Evolutionary conservation across 2,113 vertebrate species (phyloP).

Genomic region (Typhlomys cinereus): DNA sequence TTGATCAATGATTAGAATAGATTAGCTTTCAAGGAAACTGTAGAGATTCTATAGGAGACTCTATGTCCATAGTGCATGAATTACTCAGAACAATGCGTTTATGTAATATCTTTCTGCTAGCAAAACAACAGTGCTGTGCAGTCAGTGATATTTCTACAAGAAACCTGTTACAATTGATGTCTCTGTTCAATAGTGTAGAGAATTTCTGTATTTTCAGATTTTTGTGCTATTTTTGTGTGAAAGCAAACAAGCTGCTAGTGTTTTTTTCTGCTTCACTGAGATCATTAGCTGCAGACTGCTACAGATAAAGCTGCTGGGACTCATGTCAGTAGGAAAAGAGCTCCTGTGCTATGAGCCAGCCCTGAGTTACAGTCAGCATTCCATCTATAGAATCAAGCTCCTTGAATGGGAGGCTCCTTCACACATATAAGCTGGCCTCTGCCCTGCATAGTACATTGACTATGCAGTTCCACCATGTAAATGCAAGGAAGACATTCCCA

Average conservation of each 20-base stretch:
- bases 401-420: not conserved
- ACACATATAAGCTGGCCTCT: accelerated
- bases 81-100: no score
- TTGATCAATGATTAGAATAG: not conserved
- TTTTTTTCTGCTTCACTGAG: not conserved
- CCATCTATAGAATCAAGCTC: not conserved
- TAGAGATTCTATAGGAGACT: not conserved
- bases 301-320: accelerated
- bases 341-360: no score
- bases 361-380: accelerated
- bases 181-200: not conserved
- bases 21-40: not conserved
- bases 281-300: no score
- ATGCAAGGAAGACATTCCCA: accelerated
- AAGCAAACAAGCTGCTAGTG: accelerated
- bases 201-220: not conserved
- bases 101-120: not conserved
- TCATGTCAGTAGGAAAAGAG: accelerated
- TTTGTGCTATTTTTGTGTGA: not conserved
- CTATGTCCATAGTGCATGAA: not conserved
- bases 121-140: accelerated
- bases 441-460: not conserved
- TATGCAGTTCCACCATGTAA: not conserved
- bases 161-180: accelerated
- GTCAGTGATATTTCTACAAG: accelerated